Evolutionary conservation across 2,888 invertebrate genomes (phyloP).

Genomic region (Drosophila paranaensis): DNA sequence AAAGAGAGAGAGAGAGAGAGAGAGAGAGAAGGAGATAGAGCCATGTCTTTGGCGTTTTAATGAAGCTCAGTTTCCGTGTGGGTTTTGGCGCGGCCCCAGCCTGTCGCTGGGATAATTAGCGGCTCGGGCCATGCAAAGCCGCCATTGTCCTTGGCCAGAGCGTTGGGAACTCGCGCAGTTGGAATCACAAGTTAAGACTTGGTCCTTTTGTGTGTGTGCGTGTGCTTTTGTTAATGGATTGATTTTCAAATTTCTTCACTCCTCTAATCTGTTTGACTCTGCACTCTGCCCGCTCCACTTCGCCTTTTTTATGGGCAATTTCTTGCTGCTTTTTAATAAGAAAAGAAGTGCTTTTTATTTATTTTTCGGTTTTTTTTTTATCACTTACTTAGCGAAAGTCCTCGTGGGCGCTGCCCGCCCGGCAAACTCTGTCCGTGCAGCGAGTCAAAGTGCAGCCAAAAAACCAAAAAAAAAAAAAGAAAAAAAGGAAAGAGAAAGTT

Average conservation of each 20-base stretch:
- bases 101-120: conserved; percentile 80
- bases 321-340: conserved; percentile 75
- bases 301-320: conserved; percentile 65
- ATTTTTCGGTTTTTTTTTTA: conserved; percentile 61
- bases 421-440: conserved; percentile 26
- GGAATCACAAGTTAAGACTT: conserved; percentile 83
- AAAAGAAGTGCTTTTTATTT: conserved; percentile 81
- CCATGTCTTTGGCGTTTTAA: conserved; percentile 76
- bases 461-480: conserved; percentile 58
- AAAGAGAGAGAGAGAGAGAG: neutral
- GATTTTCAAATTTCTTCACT: conserved; percentile 69
- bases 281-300: conserved; percentile 6
- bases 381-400: conserved; percentile 43
- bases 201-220: conserved; percentile 42
- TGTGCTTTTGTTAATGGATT: conserved; percentile 81
- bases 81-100: neutral
- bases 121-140: conserved; percentile 80
- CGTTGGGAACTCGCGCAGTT: conserved; percentile 83
- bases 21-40: neutral
- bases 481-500: conserved; percentile 54
- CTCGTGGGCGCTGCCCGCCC: neutral
- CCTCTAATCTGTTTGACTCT: conserved; percentile 75
- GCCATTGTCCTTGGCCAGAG: conserved; percentile 52
- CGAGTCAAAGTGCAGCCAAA: conserved; percentile 54
- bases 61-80: conserved; percentile 75